Evolutionary conservation across 1,140 invertebrate genomes (phyloP).

Genomic region (Elysia chlorotica): DNA sequence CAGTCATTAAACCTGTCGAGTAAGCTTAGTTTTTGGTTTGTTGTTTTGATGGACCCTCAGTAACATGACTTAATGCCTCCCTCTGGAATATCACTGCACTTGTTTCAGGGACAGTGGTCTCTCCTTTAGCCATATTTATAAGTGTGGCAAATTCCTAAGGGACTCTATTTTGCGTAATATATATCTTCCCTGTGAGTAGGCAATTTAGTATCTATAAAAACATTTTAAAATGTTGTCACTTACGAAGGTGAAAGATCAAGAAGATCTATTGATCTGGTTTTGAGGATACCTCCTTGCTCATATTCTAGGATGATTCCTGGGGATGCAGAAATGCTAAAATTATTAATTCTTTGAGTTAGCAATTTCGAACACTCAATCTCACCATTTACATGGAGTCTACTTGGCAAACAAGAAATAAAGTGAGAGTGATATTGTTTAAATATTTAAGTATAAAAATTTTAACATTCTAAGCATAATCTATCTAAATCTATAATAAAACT

Average conservation of each 20-base stretch:
- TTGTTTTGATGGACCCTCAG: no score
- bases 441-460: background rate
- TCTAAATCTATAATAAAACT: background rate
- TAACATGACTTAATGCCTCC: no score
- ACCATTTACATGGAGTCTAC: background rate
- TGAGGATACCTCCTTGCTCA: constrained; percentile 61
- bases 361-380: background rate
- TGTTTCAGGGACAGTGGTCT: no score
- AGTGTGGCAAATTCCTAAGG: no score
- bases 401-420: background rate
- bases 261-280: constrained; percentile 62
- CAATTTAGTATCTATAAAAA: no score
- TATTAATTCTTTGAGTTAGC: background rate
- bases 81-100: no score
- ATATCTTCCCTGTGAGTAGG: no score
- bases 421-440: background rate
- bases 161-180: no score
- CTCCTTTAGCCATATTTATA: no score
- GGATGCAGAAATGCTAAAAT: background rate
- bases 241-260: constrained; percentile 60
- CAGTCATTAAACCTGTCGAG: no score
- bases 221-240: no score
- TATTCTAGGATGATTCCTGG: constrained; percentile 63
- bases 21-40: no score
- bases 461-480: background rate